Evolutionary conservation across 2,113 vertebrate genomes (phyloP), one percentile per base, ranked within the genome.

Genomic region (Limnothrissa miodon): DNA sequence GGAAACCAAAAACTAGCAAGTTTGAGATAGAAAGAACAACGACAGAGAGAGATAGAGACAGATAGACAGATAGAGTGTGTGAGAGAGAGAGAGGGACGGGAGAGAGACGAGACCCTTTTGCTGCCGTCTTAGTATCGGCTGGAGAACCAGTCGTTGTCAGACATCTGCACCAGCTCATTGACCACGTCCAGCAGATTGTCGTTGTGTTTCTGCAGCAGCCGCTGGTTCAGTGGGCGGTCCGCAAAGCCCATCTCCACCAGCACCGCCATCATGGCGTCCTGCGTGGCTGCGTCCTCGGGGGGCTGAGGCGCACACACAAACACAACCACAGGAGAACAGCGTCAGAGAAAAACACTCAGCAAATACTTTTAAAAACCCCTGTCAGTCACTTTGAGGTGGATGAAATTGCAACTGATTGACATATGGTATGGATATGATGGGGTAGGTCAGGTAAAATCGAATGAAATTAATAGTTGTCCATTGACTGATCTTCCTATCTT

Each of bases 161-260:
- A 96, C 91, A 97, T 90, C 84, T 97, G 95, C 42, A 99, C 95
- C 25, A 98, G 93, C 84, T 99, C 97, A 0, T 96, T 97, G n/a
- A 99, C 96, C 84, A 97, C 98, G 7, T 97, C 96, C 87, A 97
- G 92, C 87, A 98, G 94, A 45, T 96, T 98, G 87, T 94, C 94
- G 90, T 94, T 95, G 92, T 98, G 94, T 83, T 97, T 97, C 90
- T 92, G 95, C 87, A 99, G 94, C 86, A 99, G 93, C 0, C 83
- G 84, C 85, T 97, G 90, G 91, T 99, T 99, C 48, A 98, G 90
- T 17, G 95, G 91, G 79, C 95, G 92, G 90, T 98, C 96, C n/a
- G 96, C 96, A 83, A 99, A 99, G n/a, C 98, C 97, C 97, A 99
- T 98, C 92, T 99, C 97, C 83, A 95, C 94, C 87, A 99, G 94